These are phyloP conservation scores for Erynnis tages DNA, from an alignment of 2,888 invertebrate species.

Conservation along the genomic window DNA sequence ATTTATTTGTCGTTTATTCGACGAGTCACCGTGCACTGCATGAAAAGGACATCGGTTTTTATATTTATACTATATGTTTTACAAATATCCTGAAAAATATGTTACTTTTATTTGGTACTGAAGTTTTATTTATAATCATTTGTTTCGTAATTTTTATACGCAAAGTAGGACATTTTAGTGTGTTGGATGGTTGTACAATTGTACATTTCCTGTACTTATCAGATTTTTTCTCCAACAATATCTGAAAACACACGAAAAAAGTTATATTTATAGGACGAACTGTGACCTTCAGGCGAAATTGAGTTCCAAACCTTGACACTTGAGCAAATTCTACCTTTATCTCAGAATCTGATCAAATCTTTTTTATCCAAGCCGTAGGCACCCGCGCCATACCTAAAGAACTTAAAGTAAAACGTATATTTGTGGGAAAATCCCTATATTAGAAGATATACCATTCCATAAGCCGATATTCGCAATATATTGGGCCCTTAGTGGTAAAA, in stretches of 20 bases:
- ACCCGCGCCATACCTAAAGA: neutral
- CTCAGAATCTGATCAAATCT: neutral
- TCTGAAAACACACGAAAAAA: no score
- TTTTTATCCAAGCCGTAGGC: neutral
- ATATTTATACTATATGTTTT: neutral
- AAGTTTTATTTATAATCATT: no score
- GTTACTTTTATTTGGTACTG: neutral
- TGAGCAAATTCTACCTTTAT: neutral
- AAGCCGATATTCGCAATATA: slow-evolving; percentile 49
- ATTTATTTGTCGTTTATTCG: slow-evolving; percentile 26
- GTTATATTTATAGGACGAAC: no score
- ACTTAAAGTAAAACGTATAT: slow-evolving; percentile 17
- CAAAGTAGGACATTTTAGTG: no score
- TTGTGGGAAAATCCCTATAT: slow-evolving; percentile 22
- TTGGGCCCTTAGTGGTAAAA: slow-evolving; percentile 59
- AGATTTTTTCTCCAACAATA: no score
- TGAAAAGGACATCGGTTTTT: slow-evolving; percentile 17
- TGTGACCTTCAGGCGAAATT: no score
- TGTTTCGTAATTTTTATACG: no score
- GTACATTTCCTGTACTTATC: no score
- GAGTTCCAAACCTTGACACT: no score
- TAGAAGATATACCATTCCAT: slow-evolving; percentile 52
- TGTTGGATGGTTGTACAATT: no score
- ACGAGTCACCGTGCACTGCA: slow-evolving; percentile 12
- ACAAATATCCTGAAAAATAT: neutral